Evolutionary conservation across 2,113 vertebrate species (phyloP), one percentile per base, ranked within the genome.

Genomic region (Vanacampus margaritifer): DNA sequence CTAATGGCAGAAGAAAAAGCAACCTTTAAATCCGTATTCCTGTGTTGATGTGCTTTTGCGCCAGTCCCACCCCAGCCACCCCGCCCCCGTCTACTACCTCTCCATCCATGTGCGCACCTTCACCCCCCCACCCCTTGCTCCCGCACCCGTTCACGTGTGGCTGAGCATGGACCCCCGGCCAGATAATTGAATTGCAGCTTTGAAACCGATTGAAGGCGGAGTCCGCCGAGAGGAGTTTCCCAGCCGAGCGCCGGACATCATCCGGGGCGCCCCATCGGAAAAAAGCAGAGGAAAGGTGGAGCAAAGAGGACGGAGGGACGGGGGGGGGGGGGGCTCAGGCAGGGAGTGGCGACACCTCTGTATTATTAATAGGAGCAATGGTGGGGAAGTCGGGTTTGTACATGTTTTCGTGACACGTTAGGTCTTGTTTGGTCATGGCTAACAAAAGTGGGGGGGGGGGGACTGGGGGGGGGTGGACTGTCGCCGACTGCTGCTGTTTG

Each of bases 321-420:
- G 73, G 68, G 26, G 28, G 78, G 89, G 81, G 71, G 81, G 1
- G 6, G 28, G 71, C 75, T 78, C 58, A 66, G 80, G n/a, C n/a
- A n/a, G n/a, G n/a, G n/a, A n/a, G n/a, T n/a, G 87, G 75, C 77
- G 69, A 80, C 75, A 75, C 78, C 76, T 76, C 84, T 95, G 91
- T 92, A 96, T 96, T 95, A 95, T 95, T 96, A 41, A 95, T 96
- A 78, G 81, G 70, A 81, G 84, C 86, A 92, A 94, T 91, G 92
- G 92, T 94, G 91, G 80, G 88, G 79, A 84, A 90, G 77, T 75
- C 74, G 68, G 36, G 70, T 80, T 82, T 83, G 67, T 89, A 78
- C 80, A 74, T 84, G 89, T 91, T 72, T 72, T 36, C 67, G 72
- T 72, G 63, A 65, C 65, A 64, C 74, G 76, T 75, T 69, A 28